phyloP scores from a whole-genome alignment of 2,797 vertebrate genomes.

The Gobionotothen gibberifrons region DNA sequence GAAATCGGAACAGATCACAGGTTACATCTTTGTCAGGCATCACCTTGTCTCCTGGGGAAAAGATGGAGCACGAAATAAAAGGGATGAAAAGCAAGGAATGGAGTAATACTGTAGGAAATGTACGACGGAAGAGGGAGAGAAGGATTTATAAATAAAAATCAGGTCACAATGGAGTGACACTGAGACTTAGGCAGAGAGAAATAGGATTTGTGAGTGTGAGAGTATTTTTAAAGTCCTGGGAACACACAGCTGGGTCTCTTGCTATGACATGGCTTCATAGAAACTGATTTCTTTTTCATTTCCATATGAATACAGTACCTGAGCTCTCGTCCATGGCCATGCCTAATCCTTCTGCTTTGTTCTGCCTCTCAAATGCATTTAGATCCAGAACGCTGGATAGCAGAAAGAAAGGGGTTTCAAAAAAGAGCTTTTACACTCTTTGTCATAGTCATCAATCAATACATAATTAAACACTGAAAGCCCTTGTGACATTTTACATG shows the following conservation, averaged over 20 bases:
- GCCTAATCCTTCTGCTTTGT: constrained; percentile 97
- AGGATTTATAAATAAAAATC: constrained; percentile 32
- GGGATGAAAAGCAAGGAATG: constrained; percentile 61
- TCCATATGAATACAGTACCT: constrained; percentile 85
- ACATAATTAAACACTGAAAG: constrained; percentile 9
- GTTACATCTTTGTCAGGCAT: constrained; percentile 93
- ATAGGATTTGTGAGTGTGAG: constrained; percentile 9
- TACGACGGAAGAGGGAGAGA: background rate
- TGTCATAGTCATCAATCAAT: constrained; percentile 22
- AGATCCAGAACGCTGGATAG: constrained; percentile 92
- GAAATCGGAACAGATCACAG: constrained; percentile 96
- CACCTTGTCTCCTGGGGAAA: constrained; percentile 89
- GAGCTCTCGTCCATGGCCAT: constrained; percentile 93
- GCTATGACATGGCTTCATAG: constrained; percentile 46
- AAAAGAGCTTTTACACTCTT: constrained; percentile 14
- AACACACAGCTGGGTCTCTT: constrained; percentile 43
- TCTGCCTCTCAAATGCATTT: constrained; percentile 96
- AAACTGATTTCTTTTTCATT: constrained; percentile 48
- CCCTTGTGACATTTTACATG: constrained; percentile 29
- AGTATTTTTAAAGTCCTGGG: constrained; percentile 36
- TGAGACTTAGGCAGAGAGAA: constrained; percentile 18
- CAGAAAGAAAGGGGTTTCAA: constrained; percentile 17
- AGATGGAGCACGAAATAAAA: constrained; percentile 56
- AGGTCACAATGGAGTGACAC: constrained; percentile 61
- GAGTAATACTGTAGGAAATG: constrained; percentile 37